A percentile compares a stretch with the other conserved stretches of the same genome.
Conservation (phyloP, 2,888 invertebrate genomes). For the Selenia dentaria region DNA sequence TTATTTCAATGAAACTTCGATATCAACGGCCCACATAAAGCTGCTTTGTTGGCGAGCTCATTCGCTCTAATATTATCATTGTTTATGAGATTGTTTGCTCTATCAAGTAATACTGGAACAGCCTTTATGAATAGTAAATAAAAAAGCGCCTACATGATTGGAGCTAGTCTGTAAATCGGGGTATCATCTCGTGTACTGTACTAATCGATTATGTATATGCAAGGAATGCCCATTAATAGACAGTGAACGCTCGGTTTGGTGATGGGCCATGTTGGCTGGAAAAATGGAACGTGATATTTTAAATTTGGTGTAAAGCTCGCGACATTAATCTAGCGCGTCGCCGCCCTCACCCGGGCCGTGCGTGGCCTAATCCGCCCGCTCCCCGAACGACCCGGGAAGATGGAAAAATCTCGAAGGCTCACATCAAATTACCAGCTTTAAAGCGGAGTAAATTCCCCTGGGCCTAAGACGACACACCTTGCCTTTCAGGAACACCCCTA, state of each 20-base stretch:
- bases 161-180: slow-evolving; percentile 21
- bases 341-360: slow-evolving; percentile 72
- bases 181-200: slow-evolving; percentile 5
- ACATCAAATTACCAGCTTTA: slow-evolving; percentile 83
- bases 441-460: slow-evolving; percentile 77
- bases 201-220: too few species aligned
- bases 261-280: slow-evolving; percentile 71
- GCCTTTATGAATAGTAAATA: slow-evolving; percentile 1
- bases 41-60: too few species aligned
- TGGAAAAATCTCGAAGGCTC: slow-evolving; percentile 82
- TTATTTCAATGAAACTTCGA: too few species aligned
- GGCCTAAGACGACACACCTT: slow-evolving; percentile 75
- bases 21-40: slow-evolving; percentile 46
- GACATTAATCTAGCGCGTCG: slow-evolving; percentile 81
- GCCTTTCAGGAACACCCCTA: slow-evolving; percentile 77
- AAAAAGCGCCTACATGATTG: slow-evolving; percentile 11
- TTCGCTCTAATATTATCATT: slow-evolving; percentile 31
- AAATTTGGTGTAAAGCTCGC: slow-evolving; percentile 79
- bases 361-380: slow-evolving; percentile 77
- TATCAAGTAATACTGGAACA: not conserved
- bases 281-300: slow-evolving; percentile 81
- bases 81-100: slow-evolving; percentile 15
- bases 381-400: slow-evolving; percentile 75
- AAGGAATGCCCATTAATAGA: too few species aligned
- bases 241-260: slow-evolving; percentile 61